Percentiles rank a stretch among this genome's conserved stretches.
These are phyloP conservation scores for Caenorhabditis japonica DNA, from an alignment of 2,888 invertebrate genomes.

Conservation along the genomic window DNA sequence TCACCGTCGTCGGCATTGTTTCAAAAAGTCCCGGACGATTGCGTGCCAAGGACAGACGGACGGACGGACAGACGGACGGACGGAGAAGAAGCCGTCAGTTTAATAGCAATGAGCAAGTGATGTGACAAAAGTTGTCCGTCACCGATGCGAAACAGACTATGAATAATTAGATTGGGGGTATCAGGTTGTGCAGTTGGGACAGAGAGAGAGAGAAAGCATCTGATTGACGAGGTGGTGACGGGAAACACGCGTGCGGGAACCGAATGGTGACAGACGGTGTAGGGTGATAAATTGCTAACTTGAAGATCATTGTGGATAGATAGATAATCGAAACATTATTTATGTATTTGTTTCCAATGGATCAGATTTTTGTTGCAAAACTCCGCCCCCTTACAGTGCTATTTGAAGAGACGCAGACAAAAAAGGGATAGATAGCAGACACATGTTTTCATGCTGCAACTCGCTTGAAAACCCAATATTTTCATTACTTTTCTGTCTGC, in stretches of 20 bases:
- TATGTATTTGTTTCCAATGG: too few relatives aligned
- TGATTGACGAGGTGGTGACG: conserved; percentile 54
- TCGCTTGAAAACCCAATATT: too few relatives aligned
- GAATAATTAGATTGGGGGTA: conserved; percentile 54
- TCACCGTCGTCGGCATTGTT: too few relatives aligned
- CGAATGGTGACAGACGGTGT: conserved; percentile 19
- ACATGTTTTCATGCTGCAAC: too few relatives aligned
- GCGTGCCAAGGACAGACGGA: conserved; percentile 2
- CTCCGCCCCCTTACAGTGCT: too few relatives aligned
- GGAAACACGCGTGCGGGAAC: conserved; percentile 46
- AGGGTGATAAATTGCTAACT: not conserved
- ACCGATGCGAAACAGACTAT: conserved; percentile 45
- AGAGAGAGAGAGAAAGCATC: conserved; percentile 20
- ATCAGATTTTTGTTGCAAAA: too few relatives aligned
- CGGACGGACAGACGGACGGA: conserved; percentile 18
- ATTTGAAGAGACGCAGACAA: too few relatives aligned
- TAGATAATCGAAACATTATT: not conserved
- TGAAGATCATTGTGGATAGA: not conserved
- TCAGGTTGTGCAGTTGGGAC: conserved; percentile 44
- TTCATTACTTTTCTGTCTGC: not conserved
- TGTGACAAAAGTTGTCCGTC: conserved; percentile 45
- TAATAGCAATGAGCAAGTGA: conserved; percentile 35
- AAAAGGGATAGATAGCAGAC: too few relatives aligned
- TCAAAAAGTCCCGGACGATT: too few relatives aligned
- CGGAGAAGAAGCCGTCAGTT: conserved; percentile 30